Base-by-base conservation (phyloP, 2,113 vertebrate species). In the Euleptes europaea region DNA sequence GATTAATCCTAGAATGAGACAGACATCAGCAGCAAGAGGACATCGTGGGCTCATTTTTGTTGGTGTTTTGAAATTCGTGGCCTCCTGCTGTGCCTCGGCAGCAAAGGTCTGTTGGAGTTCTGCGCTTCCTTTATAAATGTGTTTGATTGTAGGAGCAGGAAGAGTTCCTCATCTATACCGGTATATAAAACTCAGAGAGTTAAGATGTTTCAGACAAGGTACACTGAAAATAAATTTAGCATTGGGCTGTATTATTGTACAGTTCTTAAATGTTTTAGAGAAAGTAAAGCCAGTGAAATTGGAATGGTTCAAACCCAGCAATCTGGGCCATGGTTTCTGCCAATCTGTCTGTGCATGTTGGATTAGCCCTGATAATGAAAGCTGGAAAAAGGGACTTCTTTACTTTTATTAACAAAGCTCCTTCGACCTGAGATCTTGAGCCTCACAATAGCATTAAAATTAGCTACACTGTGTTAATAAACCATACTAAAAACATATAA, bases 1-100 rank as follows among this genome's bases (percentile, higher is more conserved):
- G 44, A 80, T 87, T 85, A 38, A 86, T 89, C 88, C 69, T 80
- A 35, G 65, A 51, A 51, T 10, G 5, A 57, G 88, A 83, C 81
- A 84, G 80, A 44, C n/a, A 86, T 33, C 72, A 86, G 44, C 74
- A 78, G 57, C n/a, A 83, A 83, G 33, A 89, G 44, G 33, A 86
- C 4, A 35, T 13, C 1, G 10, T 4, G 38, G 44, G 82, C 89
- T 75, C 1, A 73, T 82, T 89, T 90, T 78, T 60, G 44, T 42
- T 40, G 0, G 4, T 70, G 83, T 83, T 84, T 72, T 51, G 44
- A 1, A 57, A 85, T 11, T 42, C 4, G 3, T 42, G 19, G 73
- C 28, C 73, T 90, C 80, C 74, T 54, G n/a, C 1, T 5, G 42
- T 9, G 31, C 84, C 60, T 71, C 1, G 0, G 28, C 78, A 88